A percentile compares a stretch with the other conserved stretches of the same genome.
Conservation (phyloP, 2,888 invertebrate species). For the Encarsia formosa region DNA sequence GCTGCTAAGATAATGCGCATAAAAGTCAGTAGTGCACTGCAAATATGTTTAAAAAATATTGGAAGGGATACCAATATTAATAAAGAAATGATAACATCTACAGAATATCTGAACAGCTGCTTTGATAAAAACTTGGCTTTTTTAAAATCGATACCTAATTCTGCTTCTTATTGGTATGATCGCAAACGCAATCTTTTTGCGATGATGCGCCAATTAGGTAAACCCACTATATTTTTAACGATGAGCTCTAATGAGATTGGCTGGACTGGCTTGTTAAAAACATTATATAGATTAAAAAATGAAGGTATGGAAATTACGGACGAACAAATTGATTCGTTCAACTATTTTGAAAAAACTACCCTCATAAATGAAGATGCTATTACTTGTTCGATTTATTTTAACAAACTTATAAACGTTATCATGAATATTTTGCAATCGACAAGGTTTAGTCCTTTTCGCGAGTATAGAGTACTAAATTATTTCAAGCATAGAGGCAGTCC, state of each 20-base stretch:
- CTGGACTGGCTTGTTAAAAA: conserved; percentile 19
- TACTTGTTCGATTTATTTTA: conserved; percentile 34
- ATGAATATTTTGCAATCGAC: conserved; percentile 20
- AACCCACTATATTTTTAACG: conserved; percentile 46
- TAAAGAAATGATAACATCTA: conserved; percentile 35
- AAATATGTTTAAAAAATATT: conserved; percentile 36
- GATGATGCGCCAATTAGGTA: conserved; percentile 47
- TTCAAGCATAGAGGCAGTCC: conserved; percentile 28
- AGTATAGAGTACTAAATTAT: conserved; percentile 29
- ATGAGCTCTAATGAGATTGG: conserved; percentile 46
- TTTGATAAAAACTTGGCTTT: conserved; percentile 43
- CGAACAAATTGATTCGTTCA: conserved; percentile 14
- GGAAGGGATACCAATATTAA: conserved; percentile 37
- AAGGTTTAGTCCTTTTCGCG: conserved; percentile 25
- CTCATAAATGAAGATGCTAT: conserved; percentile 32
- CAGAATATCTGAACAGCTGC: conserved; percentile 38
- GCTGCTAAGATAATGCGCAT: conserved; percentile 35
- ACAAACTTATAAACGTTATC: conserved; percentile 30
- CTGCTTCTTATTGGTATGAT: conserved; percentile 43
- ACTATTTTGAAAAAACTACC: conserved; percentile 23
- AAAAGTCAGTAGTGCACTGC: conserved; percentile 29
- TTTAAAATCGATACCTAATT: conserved; percentile 43
- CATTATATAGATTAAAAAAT: conserved; percentile 6
- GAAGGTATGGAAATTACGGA: conserved; percentile 8
- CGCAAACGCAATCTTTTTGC: conserved; percentile 45